A percentile compares a stretch with the other conserved stretches of the same genome.
Conservation (phyloP, 2,888 invertebrate genomes). For the Lasioglossum morio region DNA sequence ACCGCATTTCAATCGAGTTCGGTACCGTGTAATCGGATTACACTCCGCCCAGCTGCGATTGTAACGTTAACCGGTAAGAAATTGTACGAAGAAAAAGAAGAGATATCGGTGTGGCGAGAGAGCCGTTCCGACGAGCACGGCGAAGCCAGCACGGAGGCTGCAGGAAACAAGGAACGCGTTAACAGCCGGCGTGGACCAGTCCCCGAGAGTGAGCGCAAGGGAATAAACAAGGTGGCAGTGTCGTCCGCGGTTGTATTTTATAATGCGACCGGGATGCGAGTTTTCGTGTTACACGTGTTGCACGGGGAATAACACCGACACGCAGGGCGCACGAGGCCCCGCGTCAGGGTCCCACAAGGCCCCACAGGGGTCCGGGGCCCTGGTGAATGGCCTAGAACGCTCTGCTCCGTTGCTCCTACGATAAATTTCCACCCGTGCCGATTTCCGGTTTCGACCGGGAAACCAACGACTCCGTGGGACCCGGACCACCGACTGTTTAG, state of each 20-base stretch:
- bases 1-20: background rate
- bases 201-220: background rate
- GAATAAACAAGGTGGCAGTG: background rate
- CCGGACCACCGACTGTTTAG: conserved; percentile 12
- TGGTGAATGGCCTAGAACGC: conserved; percentile 57
- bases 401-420: conserved; percentile 55
- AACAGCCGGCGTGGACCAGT: conserved; percentile 5
- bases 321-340: background rate
- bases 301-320: conserved; percentile 34
- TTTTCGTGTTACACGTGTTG: conserved; percentile 47
- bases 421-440: conserved; percentile 72
- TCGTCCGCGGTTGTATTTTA: background rate
- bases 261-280: background rate
- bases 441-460: conserved; percentile 75
- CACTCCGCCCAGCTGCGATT: conserved; percentile 2
- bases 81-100: background rate
- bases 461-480: conserved; percentile 58
- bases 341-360: background rate
- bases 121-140: no score
- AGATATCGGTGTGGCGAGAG: background rate
- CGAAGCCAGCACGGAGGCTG: background rate
- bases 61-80: conserved; percentile 8
- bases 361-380: background rate
- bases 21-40: conserved; percentile 8
- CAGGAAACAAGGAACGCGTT: conserved; percentile 13